Percentiles rank a stretch among this genome's conserved stretches.
Evolutionary conservation across 1,140 invertebrate genomes (phyloP).

Genomic region (Papilio polyxenes): DNA sequence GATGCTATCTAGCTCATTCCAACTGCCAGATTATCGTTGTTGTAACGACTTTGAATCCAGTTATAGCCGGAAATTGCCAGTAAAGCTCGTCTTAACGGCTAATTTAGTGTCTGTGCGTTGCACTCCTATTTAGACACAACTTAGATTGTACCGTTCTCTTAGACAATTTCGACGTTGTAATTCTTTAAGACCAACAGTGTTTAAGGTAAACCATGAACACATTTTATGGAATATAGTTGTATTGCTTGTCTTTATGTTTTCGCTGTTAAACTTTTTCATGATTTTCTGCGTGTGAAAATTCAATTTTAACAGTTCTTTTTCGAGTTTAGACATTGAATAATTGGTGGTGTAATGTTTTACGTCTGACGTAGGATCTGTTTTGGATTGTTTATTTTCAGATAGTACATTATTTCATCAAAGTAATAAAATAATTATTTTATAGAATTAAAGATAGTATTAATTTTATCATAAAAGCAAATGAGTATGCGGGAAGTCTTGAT

Average conservation of each 20-base stretch:
- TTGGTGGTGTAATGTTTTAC: too few relatives aligned
- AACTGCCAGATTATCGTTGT: constrained; percentile 38
- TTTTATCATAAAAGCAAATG: not conserved
- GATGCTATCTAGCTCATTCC: constrained; percentile 37
- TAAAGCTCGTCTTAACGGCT: constrained; percentile 37
- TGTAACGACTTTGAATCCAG: constrained; percentile 38
- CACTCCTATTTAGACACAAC: constrained; percentile 27
- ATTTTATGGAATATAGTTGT: not conserved
- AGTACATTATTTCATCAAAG: not conserved
- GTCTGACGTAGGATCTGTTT: too few relatives aligned
- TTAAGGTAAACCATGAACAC: not conserved
- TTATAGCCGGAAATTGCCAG: constrained; percentile 38
- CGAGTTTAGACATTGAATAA: too few relatives aligned
- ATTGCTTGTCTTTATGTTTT: not conserved
- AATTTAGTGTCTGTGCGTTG: constrained; percentile 33
- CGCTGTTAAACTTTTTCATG: not conserved
- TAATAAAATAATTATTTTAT: not conserved
- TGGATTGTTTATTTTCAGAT: not conserved
- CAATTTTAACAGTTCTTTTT: too few relatives aligned
- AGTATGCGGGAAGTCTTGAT: not conserved
- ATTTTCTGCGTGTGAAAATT: too few relatives aligned
- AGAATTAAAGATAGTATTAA: not conserved
- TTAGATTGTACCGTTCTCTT: constrained; percentile 11
- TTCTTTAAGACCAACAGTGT: not conserved
- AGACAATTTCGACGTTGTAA: not conserved